A percentile compares a stretch with the other conserved stretches of the same genome.
These are phyloP conservation scores for Saturnia pavonia DNA, from an alignment of 2,888 invertebrate species.

Conservation along the genomic window DNA sequence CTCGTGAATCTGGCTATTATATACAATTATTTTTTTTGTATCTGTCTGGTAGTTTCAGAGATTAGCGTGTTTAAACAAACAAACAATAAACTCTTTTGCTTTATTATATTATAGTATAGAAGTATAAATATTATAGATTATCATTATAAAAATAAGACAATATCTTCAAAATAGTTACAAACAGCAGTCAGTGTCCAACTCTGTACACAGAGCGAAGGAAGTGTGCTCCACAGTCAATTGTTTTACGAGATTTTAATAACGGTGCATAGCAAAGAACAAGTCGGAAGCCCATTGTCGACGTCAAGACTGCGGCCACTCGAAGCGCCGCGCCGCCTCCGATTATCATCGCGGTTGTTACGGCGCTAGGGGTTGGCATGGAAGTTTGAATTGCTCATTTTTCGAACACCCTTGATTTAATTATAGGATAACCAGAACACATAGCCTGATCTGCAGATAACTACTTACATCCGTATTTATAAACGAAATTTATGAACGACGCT, in stretches of 20 bases:
- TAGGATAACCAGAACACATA: neutral
- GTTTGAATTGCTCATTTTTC: neutral
- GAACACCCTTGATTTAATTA: neutral
- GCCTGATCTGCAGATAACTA: neutral
- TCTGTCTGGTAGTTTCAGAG: no score
- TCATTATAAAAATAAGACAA: neutral
- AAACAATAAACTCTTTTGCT: no score
- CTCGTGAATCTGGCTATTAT: no score
- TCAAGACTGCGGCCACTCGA: slow-evolving; percentile 63
- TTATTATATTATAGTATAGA: no score
- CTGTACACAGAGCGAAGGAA: slow-evolving; percentile 68
- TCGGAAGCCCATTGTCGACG: slow-evolving; percentile 75
- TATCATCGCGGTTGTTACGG: slow-evolving; percentile 13
- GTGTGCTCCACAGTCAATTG: slow-evolving; percentile 80
- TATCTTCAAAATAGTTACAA: neutral
- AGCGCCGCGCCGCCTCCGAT: slow-evolving; percentile 34
- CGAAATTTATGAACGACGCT: no score
- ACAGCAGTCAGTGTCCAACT: slow-evolving; percentile 35
- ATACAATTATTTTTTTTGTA: no score
- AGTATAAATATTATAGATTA: no score
- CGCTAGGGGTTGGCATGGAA: slow-evolving; percentile 9
- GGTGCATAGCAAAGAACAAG: slow-evolving; percentile 78
- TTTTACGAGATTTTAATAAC: slow-evolving; percentile 82
- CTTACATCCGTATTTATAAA: no score
- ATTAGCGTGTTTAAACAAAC: no score